These are phyloP conservation scores for Scophthalmus maximus DNA, from an alignment of 2,113 vertebrate species.

Conservation along the genomic window DNA sequence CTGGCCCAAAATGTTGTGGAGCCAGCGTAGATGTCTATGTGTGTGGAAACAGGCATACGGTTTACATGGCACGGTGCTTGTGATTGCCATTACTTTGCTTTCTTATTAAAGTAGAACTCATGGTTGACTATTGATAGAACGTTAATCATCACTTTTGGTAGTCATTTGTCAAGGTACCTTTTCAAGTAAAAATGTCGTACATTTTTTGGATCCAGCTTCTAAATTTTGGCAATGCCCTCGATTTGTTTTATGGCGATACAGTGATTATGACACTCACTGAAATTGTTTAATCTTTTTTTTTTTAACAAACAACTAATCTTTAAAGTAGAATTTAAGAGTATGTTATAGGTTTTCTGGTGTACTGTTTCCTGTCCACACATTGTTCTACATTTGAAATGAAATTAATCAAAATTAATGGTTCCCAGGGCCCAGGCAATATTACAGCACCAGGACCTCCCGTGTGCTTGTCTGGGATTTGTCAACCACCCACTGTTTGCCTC, in stretches of 20 bases:
- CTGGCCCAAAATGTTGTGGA: too few relatives aligned
- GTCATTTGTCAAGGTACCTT: too few relatives aligned
- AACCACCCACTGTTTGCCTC: slow-evolving; percentile 54
- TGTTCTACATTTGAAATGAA: slow-evolving; percentile 58
- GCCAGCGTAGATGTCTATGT: not conserved
- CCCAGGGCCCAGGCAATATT: slow-evolving; percentile 32
- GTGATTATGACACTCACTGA: too few relatives aligned
- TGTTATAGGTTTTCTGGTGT: slow-evolving; percentile 19
- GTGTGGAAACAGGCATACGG: not conserved
- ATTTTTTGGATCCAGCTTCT: too few relatives aligned
- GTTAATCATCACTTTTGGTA: not conserved
- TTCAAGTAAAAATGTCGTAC: too few relatives aligned
- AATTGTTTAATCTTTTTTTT: too few relatives aligned
- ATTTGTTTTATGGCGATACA: too few relatives aligned
- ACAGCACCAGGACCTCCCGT: slow-evolving; percentile 37
- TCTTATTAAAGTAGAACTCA: too few relatives aligned
- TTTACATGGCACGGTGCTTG: not conserved
- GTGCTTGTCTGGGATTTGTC: slow-evolving; percentile 53
- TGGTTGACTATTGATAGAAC: not conserved
- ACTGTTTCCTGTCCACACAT: slow-evolving; percentile 41
- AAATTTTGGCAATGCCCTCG: too few relatives aligned
- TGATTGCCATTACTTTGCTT: not conserved
- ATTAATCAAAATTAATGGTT: slow-evolving; percentile 65
- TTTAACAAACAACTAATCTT: too few relatives aligned
- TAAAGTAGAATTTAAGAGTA: too few relatives aligned